phyloP scores from a whole-genome alignment of 2,113 vertebrate genomes.

The Daboia siamensis region DNA sequence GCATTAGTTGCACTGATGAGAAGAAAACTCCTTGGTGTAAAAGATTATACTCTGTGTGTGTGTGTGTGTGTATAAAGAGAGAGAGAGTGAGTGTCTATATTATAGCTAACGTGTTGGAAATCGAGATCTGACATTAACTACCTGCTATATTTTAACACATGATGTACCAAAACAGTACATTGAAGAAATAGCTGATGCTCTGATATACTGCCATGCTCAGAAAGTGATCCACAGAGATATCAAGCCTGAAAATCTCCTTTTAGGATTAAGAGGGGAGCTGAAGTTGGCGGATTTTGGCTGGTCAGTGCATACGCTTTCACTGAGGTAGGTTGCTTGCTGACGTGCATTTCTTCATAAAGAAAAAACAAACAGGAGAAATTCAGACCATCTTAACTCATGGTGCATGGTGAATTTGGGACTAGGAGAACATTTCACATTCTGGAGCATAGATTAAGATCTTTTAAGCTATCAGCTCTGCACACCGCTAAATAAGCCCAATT shows the following conservation, averaged over 20 bases:
- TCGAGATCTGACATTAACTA: not conserved
- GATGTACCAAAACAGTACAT: slow-evolving; percentile 21
- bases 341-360: not conserved
- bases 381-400: not conserved
- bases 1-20: not conserved
- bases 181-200: slow-evolving; percentile 36
- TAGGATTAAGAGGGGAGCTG: slow-evolving; percentile 34
- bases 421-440: not conserved
- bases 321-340: slow-evolving; percentile 4
- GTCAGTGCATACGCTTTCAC: slow-evolving; percentile 35
- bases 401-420: too few species aligned
- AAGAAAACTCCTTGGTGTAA: not conserved
- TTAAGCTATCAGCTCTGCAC: not conserved
- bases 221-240: slow-evolving; percentile 33
- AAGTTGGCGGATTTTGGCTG: slow-evolving; percentile 41
- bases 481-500: not conserved
- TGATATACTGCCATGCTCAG: slow-evolving; percentile 37
- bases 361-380: not conserved
- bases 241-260: slow-evolving; percentile 29
- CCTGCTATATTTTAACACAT: not conserved
- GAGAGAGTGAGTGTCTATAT: not conserved
- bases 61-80: too few species aligned
- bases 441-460: not conserved
- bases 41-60: not conserved
- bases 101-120: not conserved